A percentile compares a stretch with the other conserved stretches of the same genome.
phyloP scores from a whole-genome alignment of 1,140 invertebrate genomes.

The Coelopa frigida region DNA sequence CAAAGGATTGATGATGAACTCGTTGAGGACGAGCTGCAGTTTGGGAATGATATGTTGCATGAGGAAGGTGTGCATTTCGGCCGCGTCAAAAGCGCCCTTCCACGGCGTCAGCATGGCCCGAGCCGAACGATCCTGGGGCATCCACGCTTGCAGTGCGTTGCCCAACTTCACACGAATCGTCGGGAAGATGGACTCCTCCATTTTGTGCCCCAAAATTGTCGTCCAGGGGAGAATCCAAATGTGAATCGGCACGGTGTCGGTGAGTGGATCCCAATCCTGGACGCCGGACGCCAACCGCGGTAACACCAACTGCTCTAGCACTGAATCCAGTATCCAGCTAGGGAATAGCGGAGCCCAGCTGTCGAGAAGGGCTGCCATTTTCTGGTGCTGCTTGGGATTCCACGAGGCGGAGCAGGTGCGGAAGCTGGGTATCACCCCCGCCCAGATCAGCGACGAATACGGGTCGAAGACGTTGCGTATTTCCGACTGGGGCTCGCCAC shows the following conservation, averaged over 20 bases:
- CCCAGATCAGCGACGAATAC: slow-evolving; percentile 79
- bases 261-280: slow-evolving; percentile 88
- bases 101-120: slow-evolving; percentile 88
- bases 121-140: slow-evolving; percentile 86
- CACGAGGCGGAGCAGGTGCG: slow-evolving; percentile 49
- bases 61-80: slow-evolving; percentile 78
- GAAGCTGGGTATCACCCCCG: slow-evolving; percentile 74
- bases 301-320: slow-evolving; percentile 73
- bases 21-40: slow-evolving; percentile 62
- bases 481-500: slow-evolving; percentile 19
- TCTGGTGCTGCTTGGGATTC: slow-evolving; percentile 66
- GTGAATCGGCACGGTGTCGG: slow-evolving; percentile 89
- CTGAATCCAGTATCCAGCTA: slow-evolving; percentile 73
- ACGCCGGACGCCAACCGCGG: slow-evolving; percentile 74
- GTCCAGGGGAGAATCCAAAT: slow-evolving; percentile 94
- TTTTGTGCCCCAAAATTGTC: slow-evolving; percentile 43
- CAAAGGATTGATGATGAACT: slow-evolving; percentile 78
- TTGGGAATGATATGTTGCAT: slow-evolving; percentile 89
- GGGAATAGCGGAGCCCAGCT: slow-evolving; percentile 76
- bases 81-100: slow-evolving; percentile 74
- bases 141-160: slow-evolving; percentile 81
- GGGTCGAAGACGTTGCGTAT: slow-evolving; percentile 58
- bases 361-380: slow-evolving; percentile 72
- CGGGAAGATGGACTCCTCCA: slow-evolving; percentile 82
- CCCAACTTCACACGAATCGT: slow-evolving; percentile 87